Base-by-base conservation (phyloP, 2,888 invertebrate species). In the Dolomedes plantarius region DNA sequence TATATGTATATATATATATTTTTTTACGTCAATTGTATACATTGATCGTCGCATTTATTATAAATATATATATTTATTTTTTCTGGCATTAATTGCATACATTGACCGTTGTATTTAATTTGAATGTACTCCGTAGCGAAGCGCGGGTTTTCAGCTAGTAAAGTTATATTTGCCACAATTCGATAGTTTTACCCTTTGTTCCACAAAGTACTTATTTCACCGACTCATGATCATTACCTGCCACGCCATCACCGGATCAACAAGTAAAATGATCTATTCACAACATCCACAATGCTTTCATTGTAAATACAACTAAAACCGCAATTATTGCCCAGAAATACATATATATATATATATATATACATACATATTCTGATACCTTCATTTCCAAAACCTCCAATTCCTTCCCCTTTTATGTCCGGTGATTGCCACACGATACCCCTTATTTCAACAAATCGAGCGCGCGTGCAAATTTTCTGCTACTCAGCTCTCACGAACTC, bases 401-500 rank as follows among this genome's bases (percentile, higher is more conserved):
- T 16, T 56, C 56, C 23, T 19, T 23, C 16, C 23, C 56, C n/a
- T n/a, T 23, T 56, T 56, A 56, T 23, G 23, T 56, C 16, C 56
- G 5, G 2, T 23, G 3, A 19, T 23, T 23, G 6, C 56, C 56
- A 56, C 56, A 16, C 56, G 56, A 56, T 16, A n/a, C 41, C 23
- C 11, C 23, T n/a, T 56, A 56, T 56, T 56, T 56, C 56, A 56
- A 56, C 56, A 56, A 56, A 56, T 56, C 56, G 56, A 56, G 56
- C 23, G 56, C 56, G 56, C 56, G 56, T 56, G 56, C 56, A 2
- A 23, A 11, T 23, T 46, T 46, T 11, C 5, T 16, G 9, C 9
- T 46, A 2, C 16, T 46, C 46, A 46, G 13, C 19, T 23, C 7
- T 56, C 56, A 56, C 56, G 56, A 23, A 56, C n/a, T 11, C n/a